Percentiles rank a stretch among this genome's conserved stretches.
phyloP scores from a whole-genome alignment of 2,888 invertebrate species.

The Diplazon laetatorius region DNA sequence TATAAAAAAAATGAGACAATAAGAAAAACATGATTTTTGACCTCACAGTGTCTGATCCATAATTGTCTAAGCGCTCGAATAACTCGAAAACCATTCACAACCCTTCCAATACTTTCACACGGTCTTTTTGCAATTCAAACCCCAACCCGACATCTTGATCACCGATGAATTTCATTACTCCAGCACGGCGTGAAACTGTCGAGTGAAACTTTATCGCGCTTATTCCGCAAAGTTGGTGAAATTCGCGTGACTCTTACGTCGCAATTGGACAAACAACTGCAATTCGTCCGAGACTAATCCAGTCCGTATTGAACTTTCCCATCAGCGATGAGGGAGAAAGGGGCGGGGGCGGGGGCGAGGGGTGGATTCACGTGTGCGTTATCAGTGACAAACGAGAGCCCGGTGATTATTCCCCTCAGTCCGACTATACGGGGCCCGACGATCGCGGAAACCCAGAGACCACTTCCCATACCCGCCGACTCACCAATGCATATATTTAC shows the following conservation, averaged over 20 bases:
- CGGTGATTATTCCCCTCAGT: slow-evolving; percentile 42
- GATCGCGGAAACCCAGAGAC: slow-evolving; percentile 42
- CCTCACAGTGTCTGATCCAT: no score
- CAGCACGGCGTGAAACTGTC: no score
- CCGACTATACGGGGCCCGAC: slow-evolving; percentile 28
- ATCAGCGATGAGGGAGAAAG: slow-evolving; percentile 1
- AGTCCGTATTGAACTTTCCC: slow-evolving; percentile 27
- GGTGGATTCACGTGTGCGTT: slow-evolving; percentile 7
- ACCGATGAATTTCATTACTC: no score
- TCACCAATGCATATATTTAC: slow-evolving; percentile 57
- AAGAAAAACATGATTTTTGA: no score
- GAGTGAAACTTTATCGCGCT: not conserved
- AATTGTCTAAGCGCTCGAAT: no score
- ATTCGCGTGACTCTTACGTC: not conserved
- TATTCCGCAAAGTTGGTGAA: not conserved
- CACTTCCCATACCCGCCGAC: slow-evolving; percentile 54
- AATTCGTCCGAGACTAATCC: slow-evolving; percentile 11
- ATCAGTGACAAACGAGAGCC: slow-evolving; percentile 45
- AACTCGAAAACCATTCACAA: no score
- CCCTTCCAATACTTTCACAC: no score
- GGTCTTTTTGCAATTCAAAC: no score
- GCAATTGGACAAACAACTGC: slow-evolving; percentile 30
- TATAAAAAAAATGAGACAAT: no score
- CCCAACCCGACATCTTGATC: no score
- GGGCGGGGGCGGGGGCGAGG: no score